A percentile compares a stretch with the other conserved stretches of the same genome.
phyloP scores from a whole-genome alignment of 1,140 invertebrate species.

The Macrotrachela quadricornifera region DNA sequence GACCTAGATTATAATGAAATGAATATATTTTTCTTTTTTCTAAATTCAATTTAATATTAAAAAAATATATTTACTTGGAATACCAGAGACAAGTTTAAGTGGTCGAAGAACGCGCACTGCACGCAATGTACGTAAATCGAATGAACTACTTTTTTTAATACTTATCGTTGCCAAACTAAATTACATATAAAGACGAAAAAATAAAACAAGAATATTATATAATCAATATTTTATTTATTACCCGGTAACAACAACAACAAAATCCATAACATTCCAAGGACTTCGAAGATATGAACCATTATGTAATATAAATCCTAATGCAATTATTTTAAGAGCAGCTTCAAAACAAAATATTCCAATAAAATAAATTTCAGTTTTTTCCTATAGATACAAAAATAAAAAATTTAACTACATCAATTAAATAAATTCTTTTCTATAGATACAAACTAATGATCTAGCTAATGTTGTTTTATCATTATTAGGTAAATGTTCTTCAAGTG shows the following conservation, averaged over 20 bases:
- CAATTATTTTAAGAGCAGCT: conserved; percentile 97
- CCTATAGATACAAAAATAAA: conserved; percentile 41
- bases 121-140: conserved; percentile 95
- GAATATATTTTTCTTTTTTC: too few species aligned
- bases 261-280: conserved; percentile 99
- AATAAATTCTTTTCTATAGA: not conserved
- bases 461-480: conserved; percentile 90
- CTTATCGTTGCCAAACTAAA: too few species aligned
- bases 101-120: conserved; percentile 97
- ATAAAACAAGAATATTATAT: not conserved
- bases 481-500: conserved; percentile 95
- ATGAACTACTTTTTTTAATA: conserved; percentile 5
- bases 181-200: too few species aligned
- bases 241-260: conserved; percentile 99
- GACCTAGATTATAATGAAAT: conserved; percentile 56
- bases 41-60: too few species aligned
- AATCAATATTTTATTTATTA: conserved; percentile 41
- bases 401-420: not conserved
- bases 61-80: conserved; percentile 76
- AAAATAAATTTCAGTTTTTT: conserved; percentile 97
- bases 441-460: conserved; percentile 80
- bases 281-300: conserved; percentile 95
- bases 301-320: conserved; percentile 96
- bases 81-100: conserved; percentile 99
- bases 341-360: conserved; percentile 99